Conservation (phyloP, 2,888 invertebrate genomes). For the Watsonalla cultraria region DNA sequence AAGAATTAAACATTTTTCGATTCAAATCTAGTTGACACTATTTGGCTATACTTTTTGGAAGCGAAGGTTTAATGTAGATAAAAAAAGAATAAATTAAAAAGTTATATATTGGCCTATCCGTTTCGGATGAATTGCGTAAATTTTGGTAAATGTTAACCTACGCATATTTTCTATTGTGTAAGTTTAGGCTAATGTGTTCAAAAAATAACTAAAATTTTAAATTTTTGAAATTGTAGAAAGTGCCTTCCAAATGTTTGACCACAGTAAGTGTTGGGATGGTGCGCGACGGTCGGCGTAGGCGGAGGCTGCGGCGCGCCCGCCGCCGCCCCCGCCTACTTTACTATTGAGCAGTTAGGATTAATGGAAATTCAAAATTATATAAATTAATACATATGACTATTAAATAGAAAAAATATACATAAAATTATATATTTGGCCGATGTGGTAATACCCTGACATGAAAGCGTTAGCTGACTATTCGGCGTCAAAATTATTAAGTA, state of each 20-base stretch:
- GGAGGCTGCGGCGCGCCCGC: constrained; percentile 27
- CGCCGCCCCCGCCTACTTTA: constrained; percentile 55
- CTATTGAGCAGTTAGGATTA: constrained; percentile 70
- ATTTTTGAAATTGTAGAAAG: constrained; percentile 85
- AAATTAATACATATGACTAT: constrained; percentile 77
- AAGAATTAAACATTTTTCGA: constrained; percentile 56
- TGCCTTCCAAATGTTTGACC: constrained; percentile 86
- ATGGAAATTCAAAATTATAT: constrained; percentile 78
- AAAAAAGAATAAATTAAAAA: constrained; percentile 49
- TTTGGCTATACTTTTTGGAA: constrained; percentile 77
- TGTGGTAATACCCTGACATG: constrained; percentile 88
- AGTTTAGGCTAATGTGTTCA: constrained; percentile 88
- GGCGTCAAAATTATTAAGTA: constrained; percentile 65
- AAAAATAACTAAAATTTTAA: constrained; percentile 78
- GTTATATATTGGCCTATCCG: constrained; percentile 73
- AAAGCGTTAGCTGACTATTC: constrained; percentile 76
- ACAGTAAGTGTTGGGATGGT: constrained; percentile 79
- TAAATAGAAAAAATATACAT: constrained; percentile 75
- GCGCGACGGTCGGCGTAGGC: constrained; percentile 62
- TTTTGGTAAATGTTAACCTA: constrained; percentile 77
- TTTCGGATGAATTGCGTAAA: constrained; percentile 74
- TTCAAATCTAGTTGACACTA: constrained; percentile 72
- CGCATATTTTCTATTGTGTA: constrained; percentile 79
- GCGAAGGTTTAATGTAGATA: constrained; percentile 65
- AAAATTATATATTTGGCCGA: constrained; percentile 76